Evolutionary conservation across 2,888 invertebrate species (phyloP).

Genomic region (Stomorhina lunata): DNA sequence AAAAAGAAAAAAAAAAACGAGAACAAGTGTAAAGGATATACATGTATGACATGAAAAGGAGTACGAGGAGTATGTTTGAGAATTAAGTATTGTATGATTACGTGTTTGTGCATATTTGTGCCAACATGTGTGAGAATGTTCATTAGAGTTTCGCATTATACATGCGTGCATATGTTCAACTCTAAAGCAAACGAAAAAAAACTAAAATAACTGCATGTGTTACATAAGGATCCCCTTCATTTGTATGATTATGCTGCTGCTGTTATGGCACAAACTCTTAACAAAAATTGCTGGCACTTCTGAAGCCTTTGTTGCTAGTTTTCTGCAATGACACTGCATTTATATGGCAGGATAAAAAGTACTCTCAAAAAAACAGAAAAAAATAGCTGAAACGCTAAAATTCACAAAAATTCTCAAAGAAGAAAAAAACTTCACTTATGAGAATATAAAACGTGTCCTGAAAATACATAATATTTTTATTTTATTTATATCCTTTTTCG

Average conservation of each 20-base stretch:
- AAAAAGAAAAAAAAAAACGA: background rate
- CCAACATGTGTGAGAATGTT: conserved; percentile 27
- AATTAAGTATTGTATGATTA: background rate
- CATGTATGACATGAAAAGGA: conserved; percentile 15
- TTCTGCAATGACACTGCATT: conserved; percentile 45
- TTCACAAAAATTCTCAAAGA: background rate
- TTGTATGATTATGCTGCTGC: conserved; percentile 29
- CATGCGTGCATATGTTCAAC: conserved; percentile 48
- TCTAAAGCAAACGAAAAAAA: background rate
- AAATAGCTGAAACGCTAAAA: background rate
- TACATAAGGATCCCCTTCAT: conserved; percentile 53
- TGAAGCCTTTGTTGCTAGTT: background rate
- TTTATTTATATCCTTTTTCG: conserved; percentile 8
- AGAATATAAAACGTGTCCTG: conserved; percentile 31
- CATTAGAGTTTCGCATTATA: conserved; percentile 39
- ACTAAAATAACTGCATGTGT: conserved; percentile 43
- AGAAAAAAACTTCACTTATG: background rate
- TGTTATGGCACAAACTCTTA: background rate
- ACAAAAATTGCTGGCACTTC: conserved; percentile 12
- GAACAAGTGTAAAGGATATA: conserved; percentile 58
- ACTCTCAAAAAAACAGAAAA: background rate
- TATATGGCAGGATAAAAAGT: conserved; percentile 16
- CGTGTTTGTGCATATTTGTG: conserved; percentile 39
- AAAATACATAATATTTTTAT: conserved; percentile 21
- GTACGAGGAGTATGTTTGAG: background rate